Evolutionary conservation across 2,113 vertebrate species (phyloP), one percentile per base, ranked within the genome.

Genomic region (Syrmaticus mikado): DNA sequence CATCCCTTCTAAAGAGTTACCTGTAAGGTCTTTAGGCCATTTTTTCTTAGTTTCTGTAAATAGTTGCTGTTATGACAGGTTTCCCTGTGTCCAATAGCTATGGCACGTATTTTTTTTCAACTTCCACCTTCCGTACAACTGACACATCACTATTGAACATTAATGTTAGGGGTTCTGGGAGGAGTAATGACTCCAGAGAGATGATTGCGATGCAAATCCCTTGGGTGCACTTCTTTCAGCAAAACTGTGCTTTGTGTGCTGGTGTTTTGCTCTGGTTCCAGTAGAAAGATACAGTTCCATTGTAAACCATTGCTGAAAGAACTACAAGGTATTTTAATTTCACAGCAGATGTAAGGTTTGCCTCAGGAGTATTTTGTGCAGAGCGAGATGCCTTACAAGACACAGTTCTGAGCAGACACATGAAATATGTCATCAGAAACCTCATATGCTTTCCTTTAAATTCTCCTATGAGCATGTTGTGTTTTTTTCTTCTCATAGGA

Each of bases 401-500:
- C 71, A 48, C 60, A 12, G 9, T 91, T 92, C 36, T 83, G 20
- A 78, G 21, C 18, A 72, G 75, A 43, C 76, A 50, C 24, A 70
- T 70, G n/a, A 94, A 83, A 65, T 38, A 75, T 30, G 45, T 68
- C 0, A 0, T 77, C 57, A 78, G 52, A 64, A 92, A 70, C 71
- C 36, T 81, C 6, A 3, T n/a, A 17, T 38, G 15, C 14, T 8
- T 90, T 57, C 2, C 10, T 2, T 60, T 72, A 73, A 83, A 82
- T 90, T 86, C 41, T 95, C 41, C 90, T 89, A 4, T 75, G 61
- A 48, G 83, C 66, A 68, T 84, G 24, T 74, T 78, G 46, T 91
- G 30, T 95, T 83, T 76, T 85, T 32, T 89, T 86, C 1, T 1
- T 53, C 12, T 93, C 93, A 72, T 48, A 98, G 98, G 97, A 97